Conservation (phyloP, 2,888 invertebrate genomes). For the Acanthosepion lycidas region DNA sequence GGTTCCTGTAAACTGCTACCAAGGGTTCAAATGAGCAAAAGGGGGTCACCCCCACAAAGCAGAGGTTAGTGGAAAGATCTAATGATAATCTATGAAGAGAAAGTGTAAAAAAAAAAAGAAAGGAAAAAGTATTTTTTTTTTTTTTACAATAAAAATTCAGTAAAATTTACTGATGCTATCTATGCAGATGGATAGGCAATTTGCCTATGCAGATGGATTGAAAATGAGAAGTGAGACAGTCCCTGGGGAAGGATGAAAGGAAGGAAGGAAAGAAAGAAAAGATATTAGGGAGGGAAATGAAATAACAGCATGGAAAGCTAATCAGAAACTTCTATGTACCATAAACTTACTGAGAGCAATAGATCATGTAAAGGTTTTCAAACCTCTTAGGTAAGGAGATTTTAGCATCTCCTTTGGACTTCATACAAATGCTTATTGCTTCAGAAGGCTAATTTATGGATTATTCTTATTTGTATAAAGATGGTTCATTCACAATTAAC, state of each 20-base stretch:
- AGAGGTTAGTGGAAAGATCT: background rate
- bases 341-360: background rate
- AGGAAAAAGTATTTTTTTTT: background rate
- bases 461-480: too few relatives aligned
- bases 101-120: background rate
- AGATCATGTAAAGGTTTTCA: background rate
- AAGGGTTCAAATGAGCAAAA: background rate
- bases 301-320: background rate
- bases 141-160: background rate
- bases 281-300: background rate
- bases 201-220: constrained; percentile 33
- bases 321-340: background rate
- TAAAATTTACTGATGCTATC: constrained; percentile 17
- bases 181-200: background rate
- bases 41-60: background rate
- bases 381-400: background rate
- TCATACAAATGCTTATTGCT: too few relatives aligned
- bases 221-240: constrained; percentile 13
- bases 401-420: background rate
- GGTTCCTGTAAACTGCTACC: background rate
- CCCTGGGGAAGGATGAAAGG: background rate
- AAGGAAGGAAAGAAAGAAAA: background rate
- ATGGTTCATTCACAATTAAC: too few relatives aligned
- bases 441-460: too few relatives aligned
- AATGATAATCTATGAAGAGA: background rate